Evolutionary conservation across 2,113 vertebrate genomes (phyloP), one percentile per base, ranked within the genome.

Genomic region (Grantiella picta): DNA sequence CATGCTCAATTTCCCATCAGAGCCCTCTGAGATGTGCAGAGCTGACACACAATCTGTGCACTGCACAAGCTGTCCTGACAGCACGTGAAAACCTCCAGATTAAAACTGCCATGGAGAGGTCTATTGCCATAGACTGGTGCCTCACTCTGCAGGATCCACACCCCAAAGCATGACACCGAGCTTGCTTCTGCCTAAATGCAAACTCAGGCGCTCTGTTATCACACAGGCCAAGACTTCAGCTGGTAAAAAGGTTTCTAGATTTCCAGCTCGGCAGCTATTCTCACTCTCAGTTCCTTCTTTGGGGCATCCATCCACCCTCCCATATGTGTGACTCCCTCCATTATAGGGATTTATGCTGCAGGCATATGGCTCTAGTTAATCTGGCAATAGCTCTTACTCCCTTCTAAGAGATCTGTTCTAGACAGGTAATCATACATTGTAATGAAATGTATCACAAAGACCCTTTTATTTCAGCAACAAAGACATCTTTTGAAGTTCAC

Each of bases 311-410:
- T 53, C 85, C 76, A 64, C 47, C 12, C 71, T 93, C 53, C 56
- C 40, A 38, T 68, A 59, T 76, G 29, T 1, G 1, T 91, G 88
- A 45, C 40, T 95, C 52, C 23, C 64, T 96, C 95, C 66, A 76
- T 89, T 94, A 56, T 21, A 86, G 27, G 85, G 82, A 86, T 96
- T 91, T 97, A 86, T 90, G 53, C 89, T 95, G n/a, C 82, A 68
- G 73, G 71, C 91, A 83, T 82, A 54, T 89, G 94, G 91, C 70
- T 87, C 71, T 65, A 71, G 87, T 96, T 97, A 96, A 87, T 85
- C 91, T 96, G 80, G 94, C 87, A 89, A 89, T 78, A 91, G 91
- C 44, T 95, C 70, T 94, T 71, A 22, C 75, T 94, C 38, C 38
- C 19, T 92, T 92, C 80, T 64, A 53, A 71, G 66, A 81, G 88